Conservation (phyloP, 2,888 invertebrate genomes). For the Andrena chrysosceles region DNA sequence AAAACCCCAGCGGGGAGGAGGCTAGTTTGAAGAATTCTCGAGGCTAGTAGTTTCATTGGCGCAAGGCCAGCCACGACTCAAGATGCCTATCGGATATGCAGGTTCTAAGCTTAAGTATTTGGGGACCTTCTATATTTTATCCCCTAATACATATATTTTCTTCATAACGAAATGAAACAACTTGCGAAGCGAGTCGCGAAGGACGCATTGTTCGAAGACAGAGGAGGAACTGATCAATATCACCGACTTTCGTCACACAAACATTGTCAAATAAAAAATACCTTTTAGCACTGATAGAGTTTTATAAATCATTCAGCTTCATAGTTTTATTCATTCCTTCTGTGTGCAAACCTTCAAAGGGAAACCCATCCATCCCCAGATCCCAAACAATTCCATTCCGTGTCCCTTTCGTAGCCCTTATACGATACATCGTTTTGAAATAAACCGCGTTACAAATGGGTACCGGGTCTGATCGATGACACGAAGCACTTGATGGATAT, state of each 20-base stretch:
- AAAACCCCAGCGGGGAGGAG: neutral
- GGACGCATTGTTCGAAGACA: neutral
- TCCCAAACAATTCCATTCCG: neutral
- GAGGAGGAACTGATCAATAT: neutral
- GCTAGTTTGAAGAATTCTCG: constrained; percentile 39
- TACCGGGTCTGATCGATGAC: constrained; percentile 2
- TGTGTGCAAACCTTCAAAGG: neutral
- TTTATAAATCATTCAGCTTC: no score
- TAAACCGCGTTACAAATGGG: neutral
- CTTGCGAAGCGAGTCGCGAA: constrained; percentile 1
- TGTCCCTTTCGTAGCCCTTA: neutral
- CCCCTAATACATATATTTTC: neutral
- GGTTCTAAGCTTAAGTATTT: constrained; percentile 45
- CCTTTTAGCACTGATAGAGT: no score
- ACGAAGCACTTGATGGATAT: neutral
- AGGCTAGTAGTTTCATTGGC: constrained; percentile 29
- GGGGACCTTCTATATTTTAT: constrained; percentile 3
- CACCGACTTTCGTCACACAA: neutral
- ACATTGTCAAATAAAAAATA: no score
- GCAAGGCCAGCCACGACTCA: constrained; percentile 42
- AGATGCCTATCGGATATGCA: constrained; percentile 30
- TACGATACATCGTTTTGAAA: constrained; percentile 4
- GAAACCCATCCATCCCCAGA: constrained; percentile 8
- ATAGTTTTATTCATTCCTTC: neutral
- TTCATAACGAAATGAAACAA: neutral